Conservation (phyloP, 2,888 invertebrate species). For the Cyrtodaria siliqua region DNA sequence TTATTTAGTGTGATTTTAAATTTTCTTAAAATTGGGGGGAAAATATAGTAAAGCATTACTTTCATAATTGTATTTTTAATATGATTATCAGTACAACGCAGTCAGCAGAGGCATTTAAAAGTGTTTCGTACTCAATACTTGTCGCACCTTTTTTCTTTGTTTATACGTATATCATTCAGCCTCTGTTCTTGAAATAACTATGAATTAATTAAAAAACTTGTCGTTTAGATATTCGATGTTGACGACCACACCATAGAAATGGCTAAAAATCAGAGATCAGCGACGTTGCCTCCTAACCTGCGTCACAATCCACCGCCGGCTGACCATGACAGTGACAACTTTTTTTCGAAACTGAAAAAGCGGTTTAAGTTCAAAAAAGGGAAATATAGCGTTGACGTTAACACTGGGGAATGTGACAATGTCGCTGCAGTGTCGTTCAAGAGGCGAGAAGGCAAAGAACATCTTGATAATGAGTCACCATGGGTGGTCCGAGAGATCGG, state of each 20-base stretch:
- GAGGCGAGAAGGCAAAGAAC: constrained; percentile 44
- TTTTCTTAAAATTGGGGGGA: too few species aligned
- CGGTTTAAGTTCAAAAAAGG: constrained; percentile 48
- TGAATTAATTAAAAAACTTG: too few species aligned
- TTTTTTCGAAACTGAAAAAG: constrained; percentile 51
- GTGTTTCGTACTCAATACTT: too few species aligned
- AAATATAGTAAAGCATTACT: too few species aligned
- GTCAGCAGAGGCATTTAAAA: too few species aligned
- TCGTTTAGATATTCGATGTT: too few species aligned
- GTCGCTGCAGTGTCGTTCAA: constrained; percentile 52
- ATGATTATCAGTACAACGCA: too few species aligned
- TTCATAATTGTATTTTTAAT: too few species aligned
- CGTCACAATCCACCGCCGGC: constrained; percentile 26
- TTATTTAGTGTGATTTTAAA: too few species aligned
- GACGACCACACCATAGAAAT: background rate
- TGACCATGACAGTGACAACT: constrained; percentile 40
- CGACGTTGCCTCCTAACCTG: constrained; percentile 55
- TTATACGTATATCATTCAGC: too few species aligned
- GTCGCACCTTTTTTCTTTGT: too few species aligned
- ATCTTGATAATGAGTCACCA: constrained; percentile 30
- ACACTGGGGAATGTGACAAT: constrained; percentile 61
- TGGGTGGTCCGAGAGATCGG: constrained; percentile 15
- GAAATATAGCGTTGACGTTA: constrained; percentile 51
- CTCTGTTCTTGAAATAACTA: too few species aligned
- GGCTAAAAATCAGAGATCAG: constrained; percentile 50